Percentiles rank a stretch among this genome's conserved stretches.
Evolutionary conservation across 2,797 vertebrate species (phyloP).

Genomic region (Rhadinocentrus ornatus): DNA sequence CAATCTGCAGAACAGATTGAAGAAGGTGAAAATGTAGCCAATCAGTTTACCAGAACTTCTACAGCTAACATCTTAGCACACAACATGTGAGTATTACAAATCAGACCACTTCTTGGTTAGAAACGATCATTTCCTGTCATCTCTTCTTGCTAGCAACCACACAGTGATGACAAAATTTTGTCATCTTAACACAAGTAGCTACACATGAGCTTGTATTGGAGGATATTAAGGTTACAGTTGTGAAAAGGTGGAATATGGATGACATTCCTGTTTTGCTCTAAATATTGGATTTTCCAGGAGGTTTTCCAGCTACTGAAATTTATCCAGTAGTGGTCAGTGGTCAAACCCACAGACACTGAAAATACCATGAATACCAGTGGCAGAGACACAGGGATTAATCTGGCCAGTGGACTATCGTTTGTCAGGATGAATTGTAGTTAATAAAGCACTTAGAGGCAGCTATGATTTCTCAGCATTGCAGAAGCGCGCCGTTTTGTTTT

Average conservation of each 20-base stretch:
- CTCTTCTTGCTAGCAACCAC: not conserved
- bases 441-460: not conserved
- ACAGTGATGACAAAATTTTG: not conserved
- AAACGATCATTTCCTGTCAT: not conserved
- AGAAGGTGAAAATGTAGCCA: not conserved
- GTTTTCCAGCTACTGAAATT: slow-evolving; percentile 82
- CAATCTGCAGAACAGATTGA: not conserved
- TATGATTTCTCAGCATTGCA: slow-evolving; percentile 25
- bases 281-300: slow-evolving; percentile 75
- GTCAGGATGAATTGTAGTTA: slow-evolving; percentile 49
- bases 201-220: slow-evolving; percentile 27
- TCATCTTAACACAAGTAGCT: not conserved
- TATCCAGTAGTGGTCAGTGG: slow-evolving; percentile 77
- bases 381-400: slow-evolving; percentile 69
- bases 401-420: slow-evolving; percentile 57
- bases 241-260: slow-evolving; percentile 54
- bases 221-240: slow-evolving; percentile 52
- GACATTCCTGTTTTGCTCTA: slow-evolving; percentile 63
- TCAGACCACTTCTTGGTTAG: not conserved
- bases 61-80: not conserved
- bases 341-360: slow-evolving; percentile 80
- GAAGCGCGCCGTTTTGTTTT: slow-evolving; percentile 14
- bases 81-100: not conserved
- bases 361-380: slow-evolving; percentile 75
- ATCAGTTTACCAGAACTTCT: not conserved